Evolutionary conservation across 2,888 invertebrate genomes (phyloP), one percentile per base, ranked within the genome.

Genomic region (Bursaphelenchus okinawaensis): DNA sequence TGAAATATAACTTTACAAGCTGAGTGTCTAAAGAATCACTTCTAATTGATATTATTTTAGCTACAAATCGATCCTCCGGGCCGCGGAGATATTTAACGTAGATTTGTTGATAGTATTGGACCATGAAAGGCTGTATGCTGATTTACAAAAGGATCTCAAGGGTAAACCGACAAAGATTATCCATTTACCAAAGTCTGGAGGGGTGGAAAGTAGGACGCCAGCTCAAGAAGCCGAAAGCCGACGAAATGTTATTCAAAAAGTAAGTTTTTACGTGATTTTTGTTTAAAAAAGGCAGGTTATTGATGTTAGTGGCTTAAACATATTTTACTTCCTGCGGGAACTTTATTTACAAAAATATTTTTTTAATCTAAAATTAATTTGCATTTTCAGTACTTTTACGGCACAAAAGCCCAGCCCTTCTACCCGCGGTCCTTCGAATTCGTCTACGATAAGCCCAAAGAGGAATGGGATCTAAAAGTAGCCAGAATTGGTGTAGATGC

Each of bases 41-140:
- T n/a, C n/a, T n/a, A n/a, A n/a, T n/a, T n/a, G n/a, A 58, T 52
- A 26, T 9, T 4, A 16, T 70, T 72, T 51, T 60, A 77, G 80
- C 4, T 81, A 81, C 62, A 72, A 69, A 22, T 80, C 75, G 57
- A 62, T 98, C 12, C 88, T 91, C 3, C 90, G 92, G 77, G 89
- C 92, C 0, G 93, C 93, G 0, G 90, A 91, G 77, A 90, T 91
- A 0, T 96, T 96, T 84, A 93, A 94, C 87, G 93, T 94, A 1
- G 93, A 94, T 81, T 90, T 93, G 0, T 91, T 98, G 74, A 86
- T 96, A 75, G 95, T 96, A 0, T 83, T 98, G 69, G 96, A 96
- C 84, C 94, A 96, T 83, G 96, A 98, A 84, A 87, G 95, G 72
- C 86, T 98, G 0, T 95, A 92, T 84, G 94, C 91, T 82, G 94